phyloP scores from a whole-genome alignment of 92 coral and sea anemone genomes.

The Phenganax marumi region DNA sequence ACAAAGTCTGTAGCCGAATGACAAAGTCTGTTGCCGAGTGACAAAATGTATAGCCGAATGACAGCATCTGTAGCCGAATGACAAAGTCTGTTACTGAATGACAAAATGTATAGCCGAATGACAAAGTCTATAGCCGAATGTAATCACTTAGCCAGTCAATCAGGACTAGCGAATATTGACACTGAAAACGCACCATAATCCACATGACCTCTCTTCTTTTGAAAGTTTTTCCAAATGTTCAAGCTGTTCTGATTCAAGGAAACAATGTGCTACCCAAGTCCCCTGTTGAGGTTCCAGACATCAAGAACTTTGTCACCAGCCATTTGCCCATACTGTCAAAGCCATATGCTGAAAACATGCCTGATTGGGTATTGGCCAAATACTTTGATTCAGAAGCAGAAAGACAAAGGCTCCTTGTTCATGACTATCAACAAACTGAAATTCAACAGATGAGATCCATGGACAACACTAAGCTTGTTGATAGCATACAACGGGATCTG shows the following conservation, averaged over 20 bases:
- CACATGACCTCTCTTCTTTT: not conserved
- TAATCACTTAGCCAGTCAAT: too few species aligned
- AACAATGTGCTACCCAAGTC: not conserved
- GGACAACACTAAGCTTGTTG: not conserved
- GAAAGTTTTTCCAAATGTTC: not conserved
- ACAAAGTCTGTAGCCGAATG: too few species aligned
- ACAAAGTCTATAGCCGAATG: too few species aligned
- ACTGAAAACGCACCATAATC: too few species aligned
- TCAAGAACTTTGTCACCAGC: not conserved
- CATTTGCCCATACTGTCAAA: not conserved
- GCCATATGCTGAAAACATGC: conserved; percentile 1
- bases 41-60: too few species aligned
- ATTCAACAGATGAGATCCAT: not conserved
- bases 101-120: too few species aligned
- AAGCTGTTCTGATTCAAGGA: not conserved
- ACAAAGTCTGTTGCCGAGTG: too few species aligned
- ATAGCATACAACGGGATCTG: too few species aligned
- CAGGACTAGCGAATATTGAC: too few species aligned
- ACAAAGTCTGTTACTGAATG: too few species aligned
- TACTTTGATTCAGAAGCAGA: conserved; percentile 14
- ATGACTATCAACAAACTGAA: conserved; percentile 32
- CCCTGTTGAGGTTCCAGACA: not conserved
- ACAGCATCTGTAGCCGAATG: too few species aligned
- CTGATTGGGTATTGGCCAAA: not conserved
- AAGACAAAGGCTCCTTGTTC: not conserved